Evolutionary conservation across 2,888 invertebrate genomes (phyloP).

Genomic region (Hypercompe scribonia): DNA sequence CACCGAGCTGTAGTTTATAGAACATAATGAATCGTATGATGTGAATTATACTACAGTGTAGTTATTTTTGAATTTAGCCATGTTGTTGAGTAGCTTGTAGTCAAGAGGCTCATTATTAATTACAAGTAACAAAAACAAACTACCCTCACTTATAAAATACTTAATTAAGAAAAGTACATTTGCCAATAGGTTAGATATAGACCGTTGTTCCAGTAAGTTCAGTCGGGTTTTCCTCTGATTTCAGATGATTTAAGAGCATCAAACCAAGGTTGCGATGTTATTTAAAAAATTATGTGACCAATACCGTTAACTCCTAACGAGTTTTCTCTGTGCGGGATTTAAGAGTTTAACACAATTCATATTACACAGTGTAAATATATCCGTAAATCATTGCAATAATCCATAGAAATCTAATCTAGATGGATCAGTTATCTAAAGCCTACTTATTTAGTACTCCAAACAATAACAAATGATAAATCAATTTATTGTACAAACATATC

Average conservation of each 20-base stretch:
- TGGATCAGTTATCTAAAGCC: neutral
- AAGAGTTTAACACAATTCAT: neutral
- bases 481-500: neutral
- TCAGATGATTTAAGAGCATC: too few relatives aligned
- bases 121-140: neutral
- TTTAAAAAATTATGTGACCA: too few relatives aligned
- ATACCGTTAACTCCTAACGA: too few relatives aligned
- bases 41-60: neutral
- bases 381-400: neutral
- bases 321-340: neutral
- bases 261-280: too few relatives aligned
- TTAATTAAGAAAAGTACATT: too few relatives aligned
- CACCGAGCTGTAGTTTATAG: constrained; percentile 44
- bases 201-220: too few relatives aligned
- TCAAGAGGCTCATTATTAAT: neutral
- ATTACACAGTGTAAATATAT: neutral
- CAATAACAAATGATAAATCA: neutral
- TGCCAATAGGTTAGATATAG: too few relatives aligned
- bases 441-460: neutral
- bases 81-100: neutral
- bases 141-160: neutral
- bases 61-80: neutral
- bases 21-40: constrained; percentile 25
- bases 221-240: too few relatives aligned
- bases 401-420: neutral